Evolutionary conservation across 2,888 invertebrate species (phyloP), one percentile per base, ranked within the genome.

Genomic region (Euplexia lucipara): DNA sequence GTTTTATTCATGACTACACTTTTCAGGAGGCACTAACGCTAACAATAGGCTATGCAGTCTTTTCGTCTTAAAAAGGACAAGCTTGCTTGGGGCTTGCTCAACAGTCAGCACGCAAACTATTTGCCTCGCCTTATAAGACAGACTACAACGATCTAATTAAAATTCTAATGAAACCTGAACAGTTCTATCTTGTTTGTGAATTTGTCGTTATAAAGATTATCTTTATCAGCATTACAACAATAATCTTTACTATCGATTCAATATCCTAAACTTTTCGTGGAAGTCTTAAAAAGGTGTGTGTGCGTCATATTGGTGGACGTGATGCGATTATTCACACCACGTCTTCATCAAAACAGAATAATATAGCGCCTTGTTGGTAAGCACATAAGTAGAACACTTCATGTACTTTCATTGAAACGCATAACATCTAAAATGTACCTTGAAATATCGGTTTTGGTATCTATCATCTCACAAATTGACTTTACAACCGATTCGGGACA

Each of bases 301-400:
- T 81, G 41, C 77, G 83, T 79, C 68, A 66, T 66, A 69, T 70
- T 70, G 83, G 84, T 85, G 83, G 81, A 74, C 85, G 73, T 64
- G 69, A 62, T 70, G 53, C 35, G 70, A 81, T 75, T 14, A 26
- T 53, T 7, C 69, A 78, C 70, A 59, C 18, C 78, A 56, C 48
- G 84, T 65, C 83, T 86, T 83, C 85, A 85, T 83, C 81, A 62
- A 61, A 82, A 83, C 80, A 73, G 32, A 20, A 47, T 78, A 22
- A 26, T 86, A n/a, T 86, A 70, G 84, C 85, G 85, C 82, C 73
- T 66, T 84, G 84, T 85, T 86, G 84, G 86, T 85, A 70, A 61
- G 69, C 58, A 73, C 75, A 75, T 26, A 64, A 70, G 59, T 57
- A 83, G 47, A 34, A 49, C 16, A 56, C 66, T 70, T 62, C 30